Percentiles rank a stretch among this genome's conserved stretches.
Evolutionary conservation across 2,113 vertebrate genomes (phyloP).

Genomic region (Narcine bancroftii): DNA sequence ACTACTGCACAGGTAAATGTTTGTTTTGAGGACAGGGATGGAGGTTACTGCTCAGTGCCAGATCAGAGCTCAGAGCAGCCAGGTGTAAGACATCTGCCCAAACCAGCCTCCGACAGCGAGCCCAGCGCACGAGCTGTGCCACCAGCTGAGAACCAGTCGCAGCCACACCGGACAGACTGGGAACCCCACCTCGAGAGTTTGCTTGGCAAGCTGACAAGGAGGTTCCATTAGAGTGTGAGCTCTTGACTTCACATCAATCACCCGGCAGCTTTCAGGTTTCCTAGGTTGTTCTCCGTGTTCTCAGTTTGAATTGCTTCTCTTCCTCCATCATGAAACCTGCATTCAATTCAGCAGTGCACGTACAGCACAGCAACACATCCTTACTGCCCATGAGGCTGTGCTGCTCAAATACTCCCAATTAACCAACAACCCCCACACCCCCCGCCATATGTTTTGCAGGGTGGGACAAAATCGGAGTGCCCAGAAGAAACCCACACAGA

Average conservation of each 20-base stretch:
- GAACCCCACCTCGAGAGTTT: background rate
- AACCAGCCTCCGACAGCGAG: background rate
- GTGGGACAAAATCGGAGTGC: no score
- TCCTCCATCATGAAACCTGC: no score
- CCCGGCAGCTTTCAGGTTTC: background rate
- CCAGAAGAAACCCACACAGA: no score
- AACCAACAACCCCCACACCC: no score
- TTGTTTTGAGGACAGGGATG: background rate
- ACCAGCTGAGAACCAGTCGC: background rate
- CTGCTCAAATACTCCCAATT: no score
- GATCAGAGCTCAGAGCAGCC: background rate
- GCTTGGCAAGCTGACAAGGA: background rate
- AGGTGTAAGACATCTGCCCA: background rate
- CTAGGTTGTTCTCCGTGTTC: background rate
- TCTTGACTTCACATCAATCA: conserved; percentile 1
- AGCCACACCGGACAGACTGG: background rate
- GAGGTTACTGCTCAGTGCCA: background rate
- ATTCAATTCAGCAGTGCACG: no score
- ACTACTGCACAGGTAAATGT: background rate
- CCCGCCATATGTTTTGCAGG: no score
- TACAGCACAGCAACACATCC: no score
- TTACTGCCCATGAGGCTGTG: no score
- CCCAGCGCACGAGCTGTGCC: background rate
- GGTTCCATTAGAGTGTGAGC: background rate
- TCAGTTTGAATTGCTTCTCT: background rate